Evolutionary conservation across 1,140 invertebrate genomes (phyloP).

Genomic region (Linepithema humile): DNA sequence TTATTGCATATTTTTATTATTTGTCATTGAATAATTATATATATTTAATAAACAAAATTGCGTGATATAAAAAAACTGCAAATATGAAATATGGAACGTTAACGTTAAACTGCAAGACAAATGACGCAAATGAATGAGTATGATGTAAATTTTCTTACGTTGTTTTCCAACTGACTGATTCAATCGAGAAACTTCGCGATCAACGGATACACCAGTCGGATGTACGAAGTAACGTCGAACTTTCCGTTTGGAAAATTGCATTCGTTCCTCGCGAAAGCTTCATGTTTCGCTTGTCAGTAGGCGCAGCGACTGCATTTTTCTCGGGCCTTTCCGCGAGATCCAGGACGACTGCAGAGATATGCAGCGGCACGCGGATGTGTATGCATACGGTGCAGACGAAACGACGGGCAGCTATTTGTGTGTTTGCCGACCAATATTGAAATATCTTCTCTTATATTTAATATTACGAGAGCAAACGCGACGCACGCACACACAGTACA

Average conservation of each 20-base stretch:
- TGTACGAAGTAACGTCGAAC: slow-evolving; percentile 24
- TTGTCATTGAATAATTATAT: not conserved
- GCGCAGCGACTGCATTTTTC: slow-evolving; percentile 38
- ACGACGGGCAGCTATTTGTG: slow-evolving; percentile 52
- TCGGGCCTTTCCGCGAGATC: slow-evolving; percentile 1
- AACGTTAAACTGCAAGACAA: not conserved
- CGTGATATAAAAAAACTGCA: not conserved
- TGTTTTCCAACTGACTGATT: slow-evolving; percentile 12
- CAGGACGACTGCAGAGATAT: not conserved
- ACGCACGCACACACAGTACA: not conserved
- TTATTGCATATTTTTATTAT: not conserved
- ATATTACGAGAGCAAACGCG: slow-evolving; percentile 72
- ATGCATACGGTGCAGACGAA: not conserved
- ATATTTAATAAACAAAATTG: not conserved
- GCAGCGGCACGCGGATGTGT: not conserved
- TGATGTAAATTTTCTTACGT: not conserved
- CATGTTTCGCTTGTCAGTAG: slow-evolving; percentile 32
- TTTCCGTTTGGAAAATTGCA: slow-evolving; percentile 27
- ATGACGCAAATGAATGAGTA: not conserved
- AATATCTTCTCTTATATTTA: slow-evolving; percentile 80
- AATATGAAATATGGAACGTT: not conserved
- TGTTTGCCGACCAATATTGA: slow-evolving; percentile 79
- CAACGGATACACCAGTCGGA: slow-evolving; percentile 4
- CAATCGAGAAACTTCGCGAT: slow-evolving; percentile 17
- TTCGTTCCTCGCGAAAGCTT: slow-evolving; percentile 26